Percentiles rank a stretch among this genome's conserved stretches.
phyloP scores from a whole-genome alignment of 2,888 invertebrate genomes.

The Cryptocheilus praepositus region DNA sequence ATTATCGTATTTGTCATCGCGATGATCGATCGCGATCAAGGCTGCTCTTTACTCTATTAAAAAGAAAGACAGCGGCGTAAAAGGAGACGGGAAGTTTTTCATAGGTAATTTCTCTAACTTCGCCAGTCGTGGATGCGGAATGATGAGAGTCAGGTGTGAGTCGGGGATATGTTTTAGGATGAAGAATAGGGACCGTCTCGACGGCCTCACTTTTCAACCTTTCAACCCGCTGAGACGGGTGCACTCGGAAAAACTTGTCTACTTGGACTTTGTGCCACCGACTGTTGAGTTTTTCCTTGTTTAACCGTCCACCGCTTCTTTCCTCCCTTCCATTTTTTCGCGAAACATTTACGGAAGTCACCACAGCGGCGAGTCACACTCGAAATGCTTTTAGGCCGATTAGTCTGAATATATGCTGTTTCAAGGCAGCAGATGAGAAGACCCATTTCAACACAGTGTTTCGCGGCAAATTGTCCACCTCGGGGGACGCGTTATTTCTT shows the following conservation, averaged over 20 bases:
- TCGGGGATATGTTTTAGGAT: not conserved
- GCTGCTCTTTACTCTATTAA: too few relatives aligned
- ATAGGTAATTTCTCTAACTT: not conserved
- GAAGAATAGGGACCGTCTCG: not conserved
- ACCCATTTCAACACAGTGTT: slow-evolving; percentile 13
- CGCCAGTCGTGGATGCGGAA: not conserved
- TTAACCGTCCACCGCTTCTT: slow-evolving; percentile 4
- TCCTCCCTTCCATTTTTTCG: slow-evolving; percentile 15
- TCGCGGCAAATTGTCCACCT: not conserved
- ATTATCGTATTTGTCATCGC: too few relatives aligned
- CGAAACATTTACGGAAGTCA: slow-evolving; percentile 41
- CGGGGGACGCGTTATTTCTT: not conserved
- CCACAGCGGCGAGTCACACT: slow-evolving; percentile 49
- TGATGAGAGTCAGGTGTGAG: not conserved
- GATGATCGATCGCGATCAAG: too few relatives aligned
- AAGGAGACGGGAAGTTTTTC: not conserved
- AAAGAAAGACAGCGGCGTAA: not conserved
- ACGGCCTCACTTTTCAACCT: not conserved
- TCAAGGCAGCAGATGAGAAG: slow-evolving; percentile 29
- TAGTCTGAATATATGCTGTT: slow-evolving; percentile 62
- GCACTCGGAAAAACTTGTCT: slow-evolving; percentile 12
- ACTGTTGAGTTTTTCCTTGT: too few relatives aligned
- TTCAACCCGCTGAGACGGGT: slow-evolving; percentile 6
- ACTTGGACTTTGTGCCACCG: not conserved
- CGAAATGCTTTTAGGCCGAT: slow-evolving; percentile 71